A percentile compares a stretch with the other conserved stretches of the same genome.
phyloP scores from a whole-genome alignment of 1,140 invertebrate species.

The Holcopasites calliopsidis region DNA sequence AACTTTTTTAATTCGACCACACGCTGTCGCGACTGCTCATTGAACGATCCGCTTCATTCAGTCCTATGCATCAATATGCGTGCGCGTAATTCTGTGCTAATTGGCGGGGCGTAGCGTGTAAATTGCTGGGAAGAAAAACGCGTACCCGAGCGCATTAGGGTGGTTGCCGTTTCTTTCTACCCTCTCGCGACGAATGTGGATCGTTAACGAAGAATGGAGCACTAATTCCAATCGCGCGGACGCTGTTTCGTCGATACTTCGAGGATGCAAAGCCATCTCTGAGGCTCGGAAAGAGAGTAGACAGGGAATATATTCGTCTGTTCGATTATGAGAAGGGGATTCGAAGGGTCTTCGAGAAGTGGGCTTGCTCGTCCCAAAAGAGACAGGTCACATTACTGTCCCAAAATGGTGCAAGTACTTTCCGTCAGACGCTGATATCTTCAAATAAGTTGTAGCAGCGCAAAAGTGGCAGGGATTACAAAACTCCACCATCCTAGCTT shows the following conservation, averaged over 20 bases:
- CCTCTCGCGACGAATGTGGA: background rate
- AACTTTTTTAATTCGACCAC: slow-evolving; percentile 1
- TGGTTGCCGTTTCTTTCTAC: background rate
- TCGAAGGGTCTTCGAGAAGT: no score
- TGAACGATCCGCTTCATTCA: slow-evolving; percentile 29
- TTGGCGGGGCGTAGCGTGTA: slow-evolving; percentile 36
- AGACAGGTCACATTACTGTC: no score
- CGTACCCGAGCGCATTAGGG: background rate
- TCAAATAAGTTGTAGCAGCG: no score
- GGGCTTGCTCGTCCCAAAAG: no score
- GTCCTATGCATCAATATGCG: slow-evolving; percentile 20
- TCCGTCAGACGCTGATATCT: no score
- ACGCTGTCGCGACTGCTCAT: background rate
- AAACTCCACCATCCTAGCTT: no score
- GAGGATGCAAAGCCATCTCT: slow-evolving; percentile 2
- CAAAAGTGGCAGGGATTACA: no score
- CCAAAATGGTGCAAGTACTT: no score
- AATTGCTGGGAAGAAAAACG: background rate
- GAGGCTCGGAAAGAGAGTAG: no score
- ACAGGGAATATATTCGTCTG: no score
- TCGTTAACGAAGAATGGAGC: slow-evolving; percentile 20
- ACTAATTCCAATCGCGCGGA: slow-evolving; percentile 7
- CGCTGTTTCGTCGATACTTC: background rate
- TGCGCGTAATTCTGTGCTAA: slow-evolving; percentile 35
- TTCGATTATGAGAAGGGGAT: background rate